Base-by-base conservation (phyloP, 2,113 vertebrate genomes). In the Eretmodus cyanostictus region DNA sequence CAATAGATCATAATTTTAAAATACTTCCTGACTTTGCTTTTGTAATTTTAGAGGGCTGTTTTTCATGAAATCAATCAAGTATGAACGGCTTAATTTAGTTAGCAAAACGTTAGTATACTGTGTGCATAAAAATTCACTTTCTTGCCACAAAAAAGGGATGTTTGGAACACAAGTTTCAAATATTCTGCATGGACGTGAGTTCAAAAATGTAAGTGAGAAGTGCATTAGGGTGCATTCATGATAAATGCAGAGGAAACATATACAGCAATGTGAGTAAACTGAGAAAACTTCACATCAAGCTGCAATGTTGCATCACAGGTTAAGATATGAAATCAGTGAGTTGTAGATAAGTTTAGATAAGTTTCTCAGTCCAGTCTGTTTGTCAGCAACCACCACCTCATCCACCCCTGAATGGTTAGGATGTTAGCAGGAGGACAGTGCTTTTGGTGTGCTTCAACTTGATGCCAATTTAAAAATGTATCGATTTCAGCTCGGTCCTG, bases 381-480 rank as follows among this genome's bases (percentile, higher is more conserved):
- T 13, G 13, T 80, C 53, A 68, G 80, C 34, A 76, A 36, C 34
- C 45, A 17, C 81, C 45, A n/a, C 5, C 9, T 17, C 24, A 5
- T 31, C 71, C 24, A 31, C 27, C 27, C 57, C 63, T 63, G 71
- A 0, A 6, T 4, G 2, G 38, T 91, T 92, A 91, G 76, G 53
- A 22, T 38, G 87, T 89, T 55, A 92, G 85, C 71, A 71, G 61
- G 85, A 80, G 63, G 71, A 66, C 9, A 13, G 80, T 9, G 54
- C 47, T 38, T 8, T 17, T 49, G 71, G 2, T 49, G 71, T 71
- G 51, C 16, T 3, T 90, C 78, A 68, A 83, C 81, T 54, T 68
- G 40, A n/a, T 57, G 31, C 22, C 13, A 14, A 27, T 42, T 73
- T 45, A 73, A 17, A 45, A 29, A 76, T 47, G 24, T 17, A 4